These are phyloP conservation scores for Drosophila maculinotata DNA, from an alignment of 2,888 invertebrate genomes.

Conservation along the genomic window DNA sequence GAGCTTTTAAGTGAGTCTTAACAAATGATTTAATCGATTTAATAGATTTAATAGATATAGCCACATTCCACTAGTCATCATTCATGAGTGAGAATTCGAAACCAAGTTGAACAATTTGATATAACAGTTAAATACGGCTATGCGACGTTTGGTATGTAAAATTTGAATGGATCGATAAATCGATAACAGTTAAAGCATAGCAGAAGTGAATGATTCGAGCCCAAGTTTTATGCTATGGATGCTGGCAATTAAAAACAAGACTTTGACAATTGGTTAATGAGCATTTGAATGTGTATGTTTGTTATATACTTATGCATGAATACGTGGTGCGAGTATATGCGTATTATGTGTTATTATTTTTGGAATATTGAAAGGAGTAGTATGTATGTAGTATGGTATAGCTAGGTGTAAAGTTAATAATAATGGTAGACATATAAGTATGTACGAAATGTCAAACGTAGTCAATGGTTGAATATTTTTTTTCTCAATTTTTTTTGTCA, in stretches of 20 bases:
- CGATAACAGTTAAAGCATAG: constrained; percentile 3
- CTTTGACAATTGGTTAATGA: constrained; percentile 3
- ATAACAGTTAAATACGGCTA: not conserved
- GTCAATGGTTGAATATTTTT: constrained; percentile 48
- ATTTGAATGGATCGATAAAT: not conserved
- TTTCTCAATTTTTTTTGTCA: constrained; percentile 34
- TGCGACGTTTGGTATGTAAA: no score
- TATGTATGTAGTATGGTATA: constrained; percentile 20
- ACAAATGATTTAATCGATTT: no score
- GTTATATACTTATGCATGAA: constrained; percentile 17
- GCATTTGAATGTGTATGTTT: not conserved
- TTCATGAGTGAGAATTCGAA: no score
- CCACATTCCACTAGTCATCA: no score
- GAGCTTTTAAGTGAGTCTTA: no score
- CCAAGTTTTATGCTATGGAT: not conserved
- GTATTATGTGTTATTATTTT: constrained; percentile 15
- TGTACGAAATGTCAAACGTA: constrained; percentile 58
- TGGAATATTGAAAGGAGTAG: not conserved
- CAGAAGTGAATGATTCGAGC: not conserved
- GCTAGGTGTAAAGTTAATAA: constrained; percentile 32
- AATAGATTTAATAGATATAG: no score
- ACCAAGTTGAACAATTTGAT: no score
- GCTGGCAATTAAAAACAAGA: constrained; percentile 2
- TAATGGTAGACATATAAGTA: constrained; percentile 47
- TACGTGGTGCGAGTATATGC: not conserved